A percentile compares a stretch with the other conserved stretches of the same genome.
These are phyloP conservation scores for Lordiphosa mommai DNA, from an alignment of 1,140 invertebrate species.

Conservation along the genomic window DNA sequence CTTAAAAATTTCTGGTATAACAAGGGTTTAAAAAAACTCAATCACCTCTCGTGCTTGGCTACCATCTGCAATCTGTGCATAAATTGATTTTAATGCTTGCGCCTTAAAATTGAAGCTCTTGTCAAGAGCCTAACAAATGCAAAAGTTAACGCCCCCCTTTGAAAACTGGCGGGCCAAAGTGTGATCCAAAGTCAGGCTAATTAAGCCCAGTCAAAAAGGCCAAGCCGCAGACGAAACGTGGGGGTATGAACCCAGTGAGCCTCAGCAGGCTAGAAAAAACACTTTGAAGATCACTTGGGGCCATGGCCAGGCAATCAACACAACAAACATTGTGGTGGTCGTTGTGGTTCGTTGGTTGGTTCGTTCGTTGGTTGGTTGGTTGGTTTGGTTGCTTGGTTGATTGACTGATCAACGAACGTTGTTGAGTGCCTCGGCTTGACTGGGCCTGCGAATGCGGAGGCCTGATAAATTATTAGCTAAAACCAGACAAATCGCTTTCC, in stretches of 20 bases:
- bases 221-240: constrained; percentile 13
- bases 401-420: constrained; percentile 61
- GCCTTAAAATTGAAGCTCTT: neutral
- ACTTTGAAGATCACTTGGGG: constrained; percentile 35
- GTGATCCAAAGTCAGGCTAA: constrained; percentile 14
- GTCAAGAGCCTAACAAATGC: no score
- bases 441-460: constrained; percentile 32
- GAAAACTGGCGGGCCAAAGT: no score
- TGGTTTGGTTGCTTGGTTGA: constrained; percentile 27
- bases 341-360: constrained; percentile 8
- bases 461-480: constrained; percentile 71
- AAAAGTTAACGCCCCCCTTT: no score
- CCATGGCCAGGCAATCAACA: constrained; percentile 52
- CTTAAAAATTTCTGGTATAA: no score
- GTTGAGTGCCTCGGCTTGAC: constrained; percentile 10
- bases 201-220: constrained; percentile 36
- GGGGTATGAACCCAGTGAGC: constrained; percentile 16
- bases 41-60: constrained; percentile 10
- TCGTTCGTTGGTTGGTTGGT: constrained; percentile 9
- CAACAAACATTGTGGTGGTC: constrained; percentile 26
- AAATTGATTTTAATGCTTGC: constrained; percentile 45
- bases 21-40: no score
- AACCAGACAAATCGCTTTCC: constrained; percentile 79
- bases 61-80: constrained; percentile 30
- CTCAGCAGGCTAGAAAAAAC: constrained; percentile 12